phyloP scores from a whole-genome alignment of 2,797 vertebrate genomes.

The Hippoglossus hippoglossus region DNA sequence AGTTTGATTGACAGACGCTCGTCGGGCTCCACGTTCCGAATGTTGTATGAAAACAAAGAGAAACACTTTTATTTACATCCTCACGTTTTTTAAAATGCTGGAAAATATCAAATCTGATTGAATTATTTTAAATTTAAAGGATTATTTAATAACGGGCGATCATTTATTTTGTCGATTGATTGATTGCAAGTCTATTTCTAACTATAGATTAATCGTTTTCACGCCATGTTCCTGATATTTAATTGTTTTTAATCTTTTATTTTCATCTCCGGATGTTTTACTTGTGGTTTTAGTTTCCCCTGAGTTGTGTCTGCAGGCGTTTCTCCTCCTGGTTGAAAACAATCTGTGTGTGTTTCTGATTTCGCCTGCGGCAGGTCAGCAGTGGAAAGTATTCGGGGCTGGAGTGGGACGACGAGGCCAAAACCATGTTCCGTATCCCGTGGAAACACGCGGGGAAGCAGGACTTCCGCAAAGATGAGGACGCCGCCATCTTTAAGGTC shows the following conservation, averaged over 20 bases:
- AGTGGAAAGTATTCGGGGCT: slow-evolving; percentile 87
- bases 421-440: slow-evolving; percentile 92
- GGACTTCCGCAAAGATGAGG: slow-evolving; percentile 91
- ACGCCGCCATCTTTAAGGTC: slow-evolving; percentile 92
- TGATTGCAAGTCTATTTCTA: too few relatives aligned
- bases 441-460: slow-evolving; percentile 95
- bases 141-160: too few relatives aligned
- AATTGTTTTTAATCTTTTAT: neutral
- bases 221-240: neutral
- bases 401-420: slow-evolving; percentile 87
- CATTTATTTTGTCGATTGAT: too few relatives aligned
- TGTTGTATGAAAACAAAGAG: too few relatives aligned
- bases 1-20: too few relatives aligned
- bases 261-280: neutral
- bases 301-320: neutral
- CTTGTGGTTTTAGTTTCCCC: neutral
- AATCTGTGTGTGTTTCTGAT: neutral
- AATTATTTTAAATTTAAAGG: too few relatives aligned
- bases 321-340: too few relatives aligned
- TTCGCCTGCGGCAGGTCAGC: slow-evolving; percentile 76
- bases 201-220: too few relatives aligned
- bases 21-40: too few relatives aligned
- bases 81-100: too few relatives aligned
- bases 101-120: too few relatives aligned
- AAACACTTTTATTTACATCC: too few relatives aligned